Evolutionary conservation across 2,797 vertebrate genomes (phyloP).

Genomic region (Mus minutoides): DNA sequence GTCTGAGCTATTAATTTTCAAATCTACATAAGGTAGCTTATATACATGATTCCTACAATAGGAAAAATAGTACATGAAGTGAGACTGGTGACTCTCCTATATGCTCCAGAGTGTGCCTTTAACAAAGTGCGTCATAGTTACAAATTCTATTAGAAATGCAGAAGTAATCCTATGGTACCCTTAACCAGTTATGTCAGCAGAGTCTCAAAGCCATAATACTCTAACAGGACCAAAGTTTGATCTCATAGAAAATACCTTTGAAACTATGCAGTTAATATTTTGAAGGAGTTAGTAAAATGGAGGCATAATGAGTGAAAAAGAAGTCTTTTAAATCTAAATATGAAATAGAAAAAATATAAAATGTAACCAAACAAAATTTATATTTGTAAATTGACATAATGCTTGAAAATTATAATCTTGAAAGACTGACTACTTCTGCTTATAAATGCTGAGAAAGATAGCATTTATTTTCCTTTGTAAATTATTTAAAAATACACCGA

Average conservation of each 20-base stretch:
- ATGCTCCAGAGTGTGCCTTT: background rate
- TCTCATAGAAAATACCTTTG: background rate
- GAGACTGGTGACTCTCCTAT: background rate
- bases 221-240: background rate
- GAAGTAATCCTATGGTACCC: background rate
- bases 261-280: background rate
- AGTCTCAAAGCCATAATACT: background rate
- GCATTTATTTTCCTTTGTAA: background rate
- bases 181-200: background rate
- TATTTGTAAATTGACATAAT: background rate
- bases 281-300: background rate
- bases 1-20: background rate
- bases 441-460: background rate
- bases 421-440: background rate
- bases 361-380: background rate
- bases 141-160: background rate
- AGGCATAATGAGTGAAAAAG: background rate
- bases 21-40: background rate
- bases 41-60: background rate
- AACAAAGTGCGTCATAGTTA: background rate
- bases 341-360: background rate
- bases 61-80: background rate
- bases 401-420: background rate
- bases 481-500: background rate
- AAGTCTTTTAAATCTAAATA: background rate